These are phyloP conservation scores for Dendrolimus pini DNA, from an alignment of 2,888 invertebrate genomes.

Conservation along the genomic window DNA sequence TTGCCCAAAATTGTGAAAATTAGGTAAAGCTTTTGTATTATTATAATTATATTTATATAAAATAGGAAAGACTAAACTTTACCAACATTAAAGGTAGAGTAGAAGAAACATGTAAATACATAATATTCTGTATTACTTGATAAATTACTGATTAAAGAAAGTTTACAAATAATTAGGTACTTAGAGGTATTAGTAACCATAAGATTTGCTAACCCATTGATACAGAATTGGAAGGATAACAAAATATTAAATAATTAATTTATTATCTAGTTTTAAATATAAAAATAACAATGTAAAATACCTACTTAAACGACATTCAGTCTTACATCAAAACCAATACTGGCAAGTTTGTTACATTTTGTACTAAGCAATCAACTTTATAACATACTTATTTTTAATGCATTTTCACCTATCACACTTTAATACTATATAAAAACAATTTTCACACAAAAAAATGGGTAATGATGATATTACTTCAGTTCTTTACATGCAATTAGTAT, in stretches of 20 bases:
- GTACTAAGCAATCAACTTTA: conserved; percentile 67
- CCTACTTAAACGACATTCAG: conserved; percentile 68
- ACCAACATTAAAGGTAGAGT: too few species aligned
- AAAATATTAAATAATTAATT: conserved; percentile 4
- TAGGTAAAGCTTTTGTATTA: too few species aligned
- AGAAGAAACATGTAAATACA: too few species aligned
- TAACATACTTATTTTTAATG: conserved; percentile 39
- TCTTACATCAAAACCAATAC: conserved; percentile 75
- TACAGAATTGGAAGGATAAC: background rate
- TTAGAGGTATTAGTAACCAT: too few species aligned
- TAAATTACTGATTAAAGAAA: too few species aligned
- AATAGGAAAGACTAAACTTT: too few species aligned
- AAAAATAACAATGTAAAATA: conserved; percentile 54
- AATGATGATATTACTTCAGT: too few species aligned
- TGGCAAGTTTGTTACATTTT: conserved; percentile 75
- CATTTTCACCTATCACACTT: conserved; percentile 56
- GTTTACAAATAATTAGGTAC: too few species aligned
- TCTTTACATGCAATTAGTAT: too few species aligned
- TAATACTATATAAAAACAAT: conserved; percentile 7
- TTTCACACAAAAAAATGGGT: background rate
- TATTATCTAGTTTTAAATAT: conserved; percentile 41
- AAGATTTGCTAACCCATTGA: background rate
- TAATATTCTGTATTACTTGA: too few species aligned
- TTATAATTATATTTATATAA: too few species aligned
- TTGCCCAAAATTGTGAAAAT: too few species aligned